Evolutionary conservation across 2,888 invertebrate species (phyloP).

Genomic region (Julus scanicus): DNA sequence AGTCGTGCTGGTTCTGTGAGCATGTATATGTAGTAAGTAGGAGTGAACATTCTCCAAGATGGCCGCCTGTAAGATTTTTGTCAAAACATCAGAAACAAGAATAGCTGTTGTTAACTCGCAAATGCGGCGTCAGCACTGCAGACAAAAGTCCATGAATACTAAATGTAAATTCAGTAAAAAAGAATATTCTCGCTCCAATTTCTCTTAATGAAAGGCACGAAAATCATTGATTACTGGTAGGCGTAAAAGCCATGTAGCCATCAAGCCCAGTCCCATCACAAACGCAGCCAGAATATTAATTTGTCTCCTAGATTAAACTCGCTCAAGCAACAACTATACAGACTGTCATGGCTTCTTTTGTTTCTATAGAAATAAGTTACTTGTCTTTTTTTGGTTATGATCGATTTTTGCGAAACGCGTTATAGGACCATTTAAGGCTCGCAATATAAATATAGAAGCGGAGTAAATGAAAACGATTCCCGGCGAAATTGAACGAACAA

Average conservation of each 20-base stretch:
- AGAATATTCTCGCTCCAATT: neutral
- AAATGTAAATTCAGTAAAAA: neutral
- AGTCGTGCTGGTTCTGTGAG: neutral
- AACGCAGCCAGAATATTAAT: neutral
- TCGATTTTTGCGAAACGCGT: neutral
- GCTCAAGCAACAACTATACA: neutral
- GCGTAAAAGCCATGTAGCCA: neutral
- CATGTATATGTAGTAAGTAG: neutral
- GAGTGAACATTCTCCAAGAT: neutral
- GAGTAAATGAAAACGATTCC: neutral
- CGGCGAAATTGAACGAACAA: neutral
- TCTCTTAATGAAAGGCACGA: neutral
- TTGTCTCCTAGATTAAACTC: neutral
- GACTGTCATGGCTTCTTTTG: neutral
- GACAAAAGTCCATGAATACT: neutral
- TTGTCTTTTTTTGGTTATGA: neutral
- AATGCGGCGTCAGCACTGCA: neutral
- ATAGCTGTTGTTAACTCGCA: neutral
- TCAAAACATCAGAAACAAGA: neutral
- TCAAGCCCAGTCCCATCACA: neutral
- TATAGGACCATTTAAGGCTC: neutral
- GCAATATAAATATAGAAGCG: neutral
- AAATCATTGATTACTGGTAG: neutral
- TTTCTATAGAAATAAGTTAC: neutral
- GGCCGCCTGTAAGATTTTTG: neutral